Conservation (phyloP, 2,113 vertebrate species). For the Mohoua ochrocephala region DNA sequence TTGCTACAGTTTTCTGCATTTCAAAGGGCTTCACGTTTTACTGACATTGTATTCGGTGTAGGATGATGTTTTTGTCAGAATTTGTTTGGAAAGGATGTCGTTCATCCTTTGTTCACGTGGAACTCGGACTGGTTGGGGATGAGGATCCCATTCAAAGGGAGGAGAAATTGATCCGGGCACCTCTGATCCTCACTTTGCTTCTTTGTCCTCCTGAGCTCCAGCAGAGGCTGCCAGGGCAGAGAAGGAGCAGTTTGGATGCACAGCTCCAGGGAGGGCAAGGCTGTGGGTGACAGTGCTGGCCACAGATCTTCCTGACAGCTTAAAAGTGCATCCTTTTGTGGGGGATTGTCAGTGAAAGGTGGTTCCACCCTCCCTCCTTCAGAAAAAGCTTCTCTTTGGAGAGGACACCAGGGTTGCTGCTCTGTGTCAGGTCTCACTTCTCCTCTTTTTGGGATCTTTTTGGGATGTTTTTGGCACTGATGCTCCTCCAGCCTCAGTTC, state of each 20-base stretch:
- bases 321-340: rapidly evolving
- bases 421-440: neutral
- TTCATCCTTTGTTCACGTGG: neutral
- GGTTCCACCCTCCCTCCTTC: neutral
- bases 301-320: neutral
- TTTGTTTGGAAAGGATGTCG: neutral
- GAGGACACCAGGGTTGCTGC: neutral
- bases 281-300: neutral
- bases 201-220: neutral
- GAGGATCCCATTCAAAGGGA: neutral
- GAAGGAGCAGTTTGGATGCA: no score
- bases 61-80: neutral
- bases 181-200: rapidly evolving
- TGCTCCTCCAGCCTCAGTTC: neutral
- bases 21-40: neutral
- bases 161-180: neutral
- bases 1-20: neutral
- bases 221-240: neutral
- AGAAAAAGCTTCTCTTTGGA: neutral
- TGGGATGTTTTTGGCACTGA: neutral
- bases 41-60: neutral
- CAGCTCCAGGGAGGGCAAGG: neutral
- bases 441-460: neutral
- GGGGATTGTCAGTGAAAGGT: rapidly evolving
- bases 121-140: neutral